Base-by-base conservation (phyloP, 2,797 vertebrate genomes). In the Takifugu rubripes region DNA sequence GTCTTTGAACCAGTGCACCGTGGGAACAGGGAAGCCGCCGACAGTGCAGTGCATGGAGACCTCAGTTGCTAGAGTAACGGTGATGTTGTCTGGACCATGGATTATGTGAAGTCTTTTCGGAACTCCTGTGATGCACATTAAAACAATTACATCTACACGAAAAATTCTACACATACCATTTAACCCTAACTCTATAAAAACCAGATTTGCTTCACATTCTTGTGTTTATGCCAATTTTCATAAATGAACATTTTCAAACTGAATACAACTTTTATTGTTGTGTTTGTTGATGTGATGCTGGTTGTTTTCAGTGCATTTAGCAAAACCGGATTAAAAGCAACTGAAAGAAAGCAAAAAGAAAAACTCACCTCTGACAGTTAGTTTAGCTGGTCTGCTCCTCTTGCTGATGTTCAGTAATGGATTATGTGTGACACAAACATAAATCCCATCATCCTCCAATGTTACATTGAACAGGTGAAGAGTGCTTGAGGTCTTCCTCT, bases 1-100 rank as follows among this genome's bases (percentile, higher is more conserved):
- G 75, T 92, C 88, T 89, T 90, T 93, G 85, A 91, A 92, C 92
- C 92, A 92, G 56, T 83, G 87, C 75, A 93, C 88, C 74, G 75
- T 84, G 66, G 90, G 89, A 87, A 81, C 74, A 12, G 89, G 90
- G 63, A 84, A 87, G 56, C 92, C 91, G 14, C 42, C 74, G 21
- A 90, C 85, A 24, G 68, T 45, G 48, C 91, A 92, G 53, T 66
- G 80, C 74, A 93, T 84, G 73, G 63, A 83, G 47, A 86, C 86
- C 63, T 88, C 73, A 8, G 74, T 83, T 81, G 84, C 89, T 55
- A 73, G 66, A 51, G 85, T 79, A 50, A 88, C 86, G 0, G 90
- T 92, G 72, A 83, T 75, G 78, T 91, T 91, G 64, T 86, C 69
- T 55, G 92, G 92, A 49, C 83, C 89, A 60, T 78, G 79, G 24